Evolutionary conservation across 2,888 invertebrate species (phyloP), one percentile per base, ranked within the genome.

Genomic region (Leptinotarsa haldemani): DNA sequence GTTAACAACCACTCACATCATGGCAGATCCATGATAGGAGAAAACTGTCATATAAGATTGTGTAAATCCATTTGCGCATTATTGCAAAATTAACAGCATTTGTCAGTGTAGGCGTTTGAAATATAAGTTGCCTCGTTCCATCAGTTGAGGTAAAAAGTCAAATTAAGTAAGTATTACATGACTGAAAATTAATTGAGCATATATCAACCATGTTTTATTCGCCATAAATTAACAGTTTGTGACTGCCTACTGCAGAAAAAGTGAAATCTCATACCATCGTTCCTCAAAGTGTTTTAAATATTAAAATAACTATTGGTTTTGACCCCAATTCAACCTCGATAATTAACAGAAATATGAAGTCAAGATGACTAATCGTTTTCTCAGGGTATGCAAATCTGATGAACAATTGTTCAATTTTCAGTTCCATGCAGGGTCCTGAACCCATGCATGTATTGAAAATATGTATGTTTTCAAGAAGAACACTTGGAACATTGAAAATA

Each of bases 181-280:
- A 16, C 61, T 16, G 30, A n/a, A 61, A 61, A 61, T 30, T 61
- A 61, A 61, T 30, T 40, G n/a, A 61, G 16, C 40, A 61, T 61
- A 61, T 61, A 61, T 61, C 61, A 30, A 61, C 61, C 30, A 40
- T 40, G 61, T 61, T 61, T 40, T 30, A 61, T 25, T 61, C 30
- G 61, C 61, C 61, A 61, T 61, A n/a, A 61, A 61, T 61, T 61
- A 16, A 61, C 30, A n/a, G 30, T 61, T n/a, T 25, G 61, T 61
- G 61, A 61, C 61, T 40, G 40, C 61, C 61, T 61, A 61, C 61
- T n/a, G 25, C 61, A 61, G 61, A 61, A 61, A 30, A 61, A 16
- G 61, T 61, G 61, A n/a, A 61, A 40, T 61, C 9, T 25, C n/a
- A 61, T 61, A 61, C 61, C 4, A 18, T 16, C 40, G 30, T 9